A percentile compares a stretch with the other conserved stretches of the same genome.
These are phyloP conservation scores for Drosophila anomelani DNA, from an alignment of 2,888 invertebrate species.

Conservation along the genomic window DNA sequence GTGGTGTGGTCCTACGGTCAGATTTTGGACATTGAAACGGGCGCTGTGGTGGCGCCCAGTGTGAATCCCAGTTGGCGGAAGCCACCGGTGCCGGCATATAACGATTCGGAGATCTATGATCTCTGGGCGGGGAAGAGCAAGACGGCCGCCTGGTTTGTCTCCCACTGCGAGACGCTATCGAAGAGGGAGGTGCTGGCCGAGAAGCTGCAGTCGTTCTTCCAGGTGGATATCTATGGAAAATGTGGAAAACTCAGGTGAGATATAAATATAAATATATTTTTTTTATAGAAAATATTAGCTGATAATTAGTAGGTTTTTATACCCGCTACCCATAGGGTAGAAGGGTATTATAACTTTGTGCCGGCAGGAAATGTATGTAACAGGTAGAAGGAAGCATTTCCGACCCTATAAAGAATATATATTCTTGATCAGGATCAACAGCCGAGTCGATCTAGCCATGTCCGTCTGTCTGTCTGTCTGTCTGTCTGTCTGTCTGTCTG, in stretches of 20 bases:
- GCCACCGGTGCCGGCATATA: conserved; percentile 49
- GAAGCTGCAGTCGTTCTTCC: conserved; percentile 86
- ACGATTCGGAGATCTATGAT: conserved; percentile 55
- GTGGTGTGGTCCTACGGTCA: conserved; percentile 84
- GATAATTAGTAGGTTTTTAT: not conserved
- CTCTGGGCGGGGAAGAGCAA: conserved; percentile 83
- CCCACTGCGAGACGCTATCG: conserved; percentile 85
- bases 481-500: too few relatives aligned
- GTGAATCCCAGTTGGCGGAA: conserved; percentile 72
- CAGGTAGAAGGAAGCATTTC: too few relatives aligned
- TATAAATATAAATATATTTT: not conserved
- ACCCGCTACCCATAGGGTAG: too few relatives aligned
- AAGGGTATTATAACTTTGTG: too few relatives aligned
- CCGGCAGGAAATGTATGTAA: too few relatives aligned
- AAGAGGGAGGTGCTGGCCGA: conserved; percentile 84
- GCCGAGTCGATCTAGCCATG: too few relatives aligned
- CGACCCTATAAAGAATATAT: too few relatives aligned
- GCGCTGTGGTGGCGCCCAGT: conserved; percentile 75
- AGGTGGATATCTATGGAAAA: conserved; percentile 87
- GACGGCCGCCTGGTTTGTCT: conserved; percentile 87
- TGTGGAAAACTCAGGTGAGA: conserved; percentile 86
- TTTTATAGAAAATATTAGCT: not conserved
- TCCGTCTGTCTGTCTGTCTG: too few relatives aligned
- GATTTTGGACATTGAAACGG: conserved; percentile 76
- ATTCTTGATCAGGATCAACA: too few relatives aligned